Base-by-base conservation (phyloP, 2,888 invertebrate genomes). In the Leucophenga maculata region DNA sequence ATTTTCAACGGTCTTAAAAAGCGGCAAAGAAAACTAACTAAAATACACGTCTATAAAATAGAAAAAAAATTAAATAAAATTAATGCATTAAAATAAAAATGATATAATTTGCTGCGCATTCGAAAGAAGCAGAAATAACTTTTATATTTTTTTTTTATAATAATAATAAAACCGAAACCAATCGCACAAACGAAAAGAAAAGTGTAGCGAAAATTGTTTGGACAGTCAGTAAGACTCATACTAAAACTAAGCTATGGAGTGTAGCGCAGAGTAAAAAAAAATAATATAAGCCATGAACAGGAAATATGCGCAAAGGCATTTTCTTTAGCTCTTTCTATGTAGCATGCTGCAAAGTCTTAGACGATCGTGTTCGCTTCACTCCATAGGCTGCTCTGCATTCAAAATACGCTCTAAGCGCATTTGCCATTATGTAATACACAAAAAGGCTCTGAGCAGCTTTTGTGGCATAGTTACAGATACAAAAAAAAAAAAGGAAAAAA, bases 381-480 rank as follows among this genome's bases (percentile, higher is more conserved):
- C 39, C 39, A 39, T 8, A 39, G 39, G 6, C 11, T 39, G 39
- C 9, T 68, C 39, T 71, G 69, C 82, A 70, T 75, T 74, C 69
- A 64, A 72, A 76, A 70, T 65, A 66, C 71, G 71, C 72, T 71
- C 54, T 67, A 72, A 74, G 72, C 68, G 71, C 73, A 82, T 75
- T 82, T 79, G 39, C 39, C 39, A 39, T 22, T 39, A 39, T 39
- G 80, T 72, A 68, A 83, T 80, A 78, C 78, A 75, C 69, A 83
- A 82, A 69, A 71, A 69, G 69, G 64, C 80, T 80, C 68, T 71
- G 71, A 64, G 68, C 39, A 66, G 66, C 70, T 69, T 59, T 70
- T 72, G 65, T 70, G 57, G 66, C 46, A 64, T 66, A 68, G 39
- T 39, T 48, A 18, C 1, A 13, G 18, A 46, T 32, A 26, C 16